Conservation (phyloP, 2,113 vertebrate genomes). For the Alaudala cheleensis region DNA sequence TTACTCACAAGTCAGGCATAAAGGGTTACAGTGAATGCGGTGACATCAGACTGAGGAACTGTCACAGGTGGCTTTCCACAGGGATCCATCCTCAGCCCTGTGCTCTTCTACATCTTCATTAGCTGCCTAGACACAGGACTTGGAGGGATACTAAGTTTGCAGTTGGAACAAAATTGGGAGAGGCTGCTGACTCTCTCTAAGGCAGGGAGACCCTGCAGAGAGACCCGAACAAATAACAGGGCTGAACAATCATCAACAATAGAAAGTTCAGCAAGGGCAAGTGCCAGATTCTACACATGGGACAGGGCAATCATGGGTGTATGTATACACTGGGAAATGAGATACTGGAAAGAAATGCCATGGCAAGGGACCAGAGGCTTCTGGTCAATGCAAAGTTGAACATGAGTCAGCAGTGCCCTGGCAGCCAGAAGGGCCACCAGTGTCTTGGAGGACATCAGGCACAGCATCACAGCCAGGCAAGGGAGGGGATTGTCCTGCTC, state of each 20-base stretch:
- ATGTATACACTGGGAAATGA: background rate
- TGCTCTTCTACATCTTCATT: no score
- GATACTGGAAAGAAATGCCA: background rate
- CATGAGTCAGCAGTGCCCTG: background rate
- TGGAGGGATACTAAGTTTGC: background rate
- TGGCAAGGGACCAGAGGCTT: background rate
- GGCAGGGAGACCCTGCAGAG: background rate
- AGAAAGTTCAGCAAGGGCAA: background rate
- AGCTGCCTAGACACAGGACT: rapidly evolving
- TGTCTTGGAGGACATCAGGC: no score
- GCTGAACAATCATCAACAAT: no score
- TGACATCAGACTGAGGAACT: background rate
- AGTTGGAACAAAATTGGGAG: background rate
- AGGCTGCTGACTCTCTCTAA: background rate
- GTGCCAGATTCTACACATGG: background rate
- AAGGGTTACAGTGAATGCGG: background rate
- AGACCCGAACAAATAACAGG: background rate
- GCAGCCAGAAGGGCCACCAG: rapidly evolving
- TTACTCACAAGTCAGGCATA: background rate
- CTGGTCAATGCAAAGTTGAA: rapidly evolving
- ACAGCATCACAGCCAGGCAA: rapidly evolving
- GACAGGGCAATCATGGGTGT: background rate
- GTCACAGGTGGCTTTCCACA: no score
- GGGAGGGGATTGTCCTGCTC: background rate
- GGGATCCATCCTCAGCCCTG: background rate